phyloP scores from a whole-genome alignment of 1,140 invertebrate genomes.

The Drosophila novamexicana region DNA sequence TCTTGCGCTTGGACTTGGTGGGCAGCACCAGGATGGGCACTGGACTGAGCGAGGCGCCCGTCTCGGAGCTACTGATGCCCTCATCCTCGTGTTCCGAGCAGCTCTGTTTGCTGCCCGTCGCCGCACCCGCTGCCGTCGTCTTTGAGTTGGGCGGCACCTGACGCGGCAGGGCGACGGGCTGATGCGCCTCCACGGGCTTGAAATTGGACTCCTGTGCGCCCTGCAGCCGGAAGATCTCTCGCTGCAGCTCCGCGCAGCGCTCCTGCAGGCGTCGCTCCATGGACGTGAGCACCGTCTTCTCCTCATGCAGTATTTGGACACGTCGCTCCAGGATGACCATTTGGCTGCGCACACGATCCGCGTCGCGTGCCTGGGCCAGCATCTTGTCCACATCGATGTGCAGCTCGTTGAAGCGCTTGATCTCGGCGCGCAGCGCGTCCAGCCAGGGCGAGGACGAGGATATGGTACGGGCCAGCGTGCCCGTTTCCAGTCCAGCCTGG shows the following conservation, averaged over 20 bases:
- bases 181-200: constrained; percentile 77
- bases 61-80: constrained; percentile 93
- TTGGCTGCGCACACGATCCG: constrained; percentile 85
- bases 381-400: constrained; percentile 89
- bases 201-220: constrained; percentile 74
- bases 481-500: constrained; percentile 92
- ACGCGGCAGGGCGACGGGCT: constrained; percentile 74
- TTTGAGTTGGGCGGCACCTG: constrained; percentile 63
- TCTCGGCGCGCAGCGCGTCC: constrained; percentile 87
- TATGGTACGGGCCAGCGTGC: constrained; percentile 87
- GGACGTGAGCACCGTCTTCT: constrained; percentile 90
- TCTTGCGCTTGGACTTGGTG: constrained; percentile 58
- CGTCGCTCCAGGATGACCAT: constrained; percentile 88
- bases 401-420: constrained; percentile 89
- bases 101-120: constrained; percentile 76
- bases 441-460: constrained; percentile 85
- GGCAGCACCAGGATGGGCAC: constrained; percentile 84
- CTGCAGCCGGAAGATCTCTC: constrained; percentile 85
- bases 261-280: constrained; percentile 92
- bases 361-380: constrained; percentile 76
- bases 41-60: constrained; percentile 88
- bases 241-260: constrained; percentile 89
- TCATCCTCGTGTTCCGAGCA: constrained; percentile 93
- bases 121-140: too few species aligned
- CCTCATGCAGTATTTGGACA: constrained; percentile 92